phyloP scores from a whole-genome alignment of 2,888 invertebrate species.

The Ptycholaimellus sp. region DNA sequence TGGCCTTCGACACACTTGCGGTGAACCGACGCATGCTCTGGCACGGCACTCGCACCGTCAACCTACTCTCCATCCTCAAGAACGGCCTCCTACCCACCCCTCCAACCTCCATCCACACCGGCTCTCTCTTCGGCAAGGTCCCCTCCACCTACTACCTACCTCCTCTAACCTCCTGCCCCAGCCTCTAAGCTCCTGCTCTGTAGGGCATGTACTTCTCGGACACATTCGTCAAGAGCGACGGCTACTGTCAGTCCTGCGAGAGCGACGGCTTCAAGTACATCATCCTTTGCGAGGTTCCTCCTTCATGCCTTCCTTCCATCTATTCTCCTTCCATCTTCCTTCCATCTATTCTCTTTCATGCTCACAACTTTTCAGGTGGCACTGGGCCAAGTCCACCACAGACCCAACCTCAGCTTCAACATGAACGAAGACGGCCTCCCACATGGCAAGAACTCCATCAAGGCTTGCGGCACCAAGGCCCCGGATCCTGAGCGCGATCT shows the following conservation, averaged over 20 bases:
- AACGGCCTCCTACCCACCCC: conserved; percentile 32
- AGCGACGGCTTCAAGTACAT: conserved; percentile 26
- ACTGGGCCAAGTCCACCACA: too few species aligned
- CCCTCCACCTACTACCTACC: too few species aligned
- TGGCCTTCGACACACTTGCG: not conserved
- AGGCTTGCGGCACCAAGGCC: too few species aligned
- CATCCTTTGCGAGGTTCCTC: conserved; percentile 31
- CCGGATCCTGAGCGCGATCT: too few species aligned
- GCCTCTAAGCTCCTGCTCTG: not conserved
- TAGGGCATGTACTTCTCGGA: conserved; percentile 34
- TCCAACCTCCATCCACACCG: conserved; percentile 27
- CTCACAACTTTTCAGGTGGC: too few species aligned
- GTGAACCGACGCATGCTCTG: conserved; percentile 22
- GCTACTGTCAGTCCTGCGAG: conserved; percentile 25
- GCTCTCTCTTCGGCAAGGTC: conserved; percentile 30
- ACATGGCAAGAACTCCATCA: too few species aligned
- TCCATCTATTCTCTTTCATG: too few species aligned
- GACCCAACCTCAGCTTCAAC: too few species aligned
- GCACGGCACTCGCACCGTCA: conserved; percentile 33
- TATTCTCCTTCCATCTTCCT: too few species aligned
- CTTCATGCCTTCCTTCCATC: too few species aligned
- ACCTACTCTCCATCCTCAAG: conserved; percentile 31
- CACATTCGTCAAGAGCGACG: conserved; percentile 30
- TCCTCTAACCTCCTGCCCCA: too few species aligned
- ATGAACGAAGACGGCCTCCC: too few species aligned